Conservation (phyloP, 2,888 invertebrate species). For the Heliconius cydno region DNA sequence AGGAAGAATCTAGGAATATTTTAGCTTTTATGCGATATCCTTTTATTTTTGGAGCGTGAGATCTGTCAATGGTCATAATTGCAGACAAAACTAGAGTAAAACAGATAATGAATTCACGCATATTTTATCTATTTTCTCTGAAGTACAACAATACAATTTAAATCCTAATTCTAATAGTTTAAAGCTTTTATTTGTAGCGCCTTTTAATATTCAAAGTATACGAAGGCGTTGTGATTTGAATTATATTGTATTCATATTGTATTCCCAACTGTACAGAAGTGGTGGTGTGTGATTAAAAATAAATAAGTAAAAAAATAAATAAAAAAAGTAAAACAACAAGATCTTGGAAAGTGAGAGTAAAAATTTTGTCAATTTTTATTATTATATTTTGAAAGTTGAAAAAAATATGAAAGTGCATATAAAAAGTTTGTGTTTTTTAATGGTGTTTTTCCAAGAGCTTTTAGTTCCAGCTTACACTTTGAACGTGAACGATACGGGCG, state of each 20-base stretch:
- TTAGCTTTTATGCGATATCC: no score
- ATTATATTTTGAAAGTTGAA: not conserved
- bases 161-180: conserved; percentile 13
- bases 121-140: conserved; percentile 20
- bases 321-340: not conserved
- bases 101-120: not conserved
- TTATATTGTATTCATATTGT: conserved; percentile 45
- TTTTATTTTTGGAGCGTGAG: conserved; percentile 8
- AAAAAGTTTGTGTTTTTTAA: conserved; percentile 38
- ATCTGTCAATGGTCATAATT: conserved; percentile 9
- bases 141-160: conserved; percentile 11
- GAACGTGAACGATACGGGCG: conserved; percentile 48
- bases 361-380: not conserved
- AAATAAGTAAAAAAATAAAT: not conserved
- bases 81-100: conserved; percentile 12
- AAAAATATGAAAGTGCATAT: conserved; percentile 41
- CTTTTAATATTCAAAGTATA: conserved; percentile 38
- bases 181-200: conserved; percentile 25
- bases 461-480: conserved; percentile 43
- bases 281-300: conserved; percentile 40
- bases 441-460: conserved; percentile 41
- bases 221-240: conserved; percentile 40
- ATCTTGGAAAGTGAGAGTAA: not conserved
- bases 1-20: not conserved
- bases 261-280: conserved; percentile 34